Evolutionary conservation across 2,797 vertebrate genomes (phyloP).

Genomic region (Scolopax bukidnonensis): DNA sequence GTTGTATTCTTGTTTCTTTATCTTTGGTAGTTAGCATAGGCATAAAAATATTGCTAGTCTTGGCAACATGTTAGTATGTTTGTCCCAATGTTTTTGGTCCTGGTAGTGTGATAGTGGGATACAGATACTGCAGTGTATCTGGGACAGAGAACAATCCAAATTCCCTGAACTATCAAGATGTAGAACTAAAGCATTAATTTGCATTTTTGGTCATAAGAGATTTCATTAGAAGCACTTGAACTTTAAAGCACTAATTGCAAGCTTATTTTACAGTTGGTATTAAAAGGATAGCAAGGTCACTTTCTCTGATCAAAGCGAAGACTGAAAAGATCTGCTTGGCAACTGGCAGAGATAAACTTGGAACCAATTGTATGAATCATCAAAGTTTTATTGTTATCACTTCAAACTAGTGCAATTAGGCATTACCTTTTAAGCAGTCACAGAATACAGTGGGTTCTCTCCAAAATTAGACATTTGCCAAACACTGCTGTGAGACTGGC

Average conservation of each 20-base stretch:
- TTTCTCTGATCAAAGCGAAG: slow-evolving; percentile 57
- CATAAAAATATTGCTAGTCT: background rate
- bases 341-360: background rate
- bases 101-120: background rate
- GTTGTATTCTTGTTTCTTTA: background rate
- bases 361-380: slow-evolving; percentile 22
- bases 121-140: background rate
- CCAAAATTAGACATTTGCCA: background rate
- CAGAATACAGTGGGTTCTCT: background rate
- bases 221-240: slow-evolving; percentile 58
- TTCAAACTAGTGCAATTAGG: slow-evolving; percentile 16
- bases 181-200: slow-evolving; percentile 52
- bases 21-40: background rate
- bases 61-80: background rate
- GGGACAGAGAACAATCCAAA: background rate
- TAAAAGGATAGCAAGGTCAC: slow-evolving; percentile 52
- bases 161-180: slow-evolving; percentile 12
- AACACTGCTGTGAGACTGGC: background rate
- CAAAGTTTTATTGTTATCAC: slow-evolving; percentile 1
- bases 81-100: background rate
- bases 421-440: slow-evolving; percentile 24
- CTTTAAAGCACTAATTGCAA: slow-evolving; percentile 61
- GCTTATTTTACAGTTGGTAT: slow-evolving; percentile 37
- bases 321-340: slow-evolving; percentile 38
- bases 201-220: slow-evolving; percentile 51